Evolutionary conservation across 1,140 invertebrate species (phyloP), one percentile per base, ranked within the genome.

Genomic region (Lasioglossum albipes): DNA sequence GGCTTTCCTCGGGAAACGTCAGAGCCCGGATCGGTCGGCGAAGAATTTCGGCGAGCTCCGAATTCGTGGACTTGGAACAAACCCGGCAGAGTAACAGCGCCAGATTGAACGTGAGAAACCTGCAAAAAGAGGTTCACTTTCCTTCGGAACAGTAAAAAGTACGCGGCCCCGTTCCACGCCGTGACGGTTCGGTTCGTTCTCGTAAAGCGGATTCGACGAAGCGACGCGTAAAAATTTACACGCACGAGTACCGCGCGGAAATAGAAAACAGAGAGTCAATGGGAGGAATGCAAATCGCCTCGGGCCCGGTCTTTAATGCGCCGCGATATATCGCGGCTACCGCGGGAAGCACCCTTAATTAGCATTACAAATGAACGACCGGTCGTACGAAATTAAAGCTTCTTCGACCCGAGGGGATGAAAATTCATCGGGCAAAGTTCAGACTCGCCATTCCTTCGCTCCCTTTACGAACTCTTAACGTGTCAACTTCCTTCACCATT

Each of bases 11-110:
- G n/a, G 92, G 91, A 84, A 88, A 93, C 18, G 90, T 82, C 45
- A 93, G 72, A 12, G 89, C 86, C 69, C 92, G 89, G 65, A 93
- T 92, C 13, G 93, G 92, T 75, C 93, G 88, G 68, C 93, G 92
- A 12, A 93, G 88, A 42, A 92, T 87, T 80, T 89, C 83, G 7
- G 93, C 91, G 22, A 93, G 89, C 80, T 93, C 87, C 54, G 93
- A 93, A 84, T 90, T 92, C 61, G 31, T 20, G 13, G 10, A 36
- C 18, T 79, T 86, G 62, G 85, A 70, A 13, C 10, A 9, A 0
- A 16, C 66, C 57, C 36, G 2, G n/a, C 22, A 31, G 6, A 59
- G 54, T 0, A 76, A 64, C 73, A 77, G 16, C 45, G 27, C 22
- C 72, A 85, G 64, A 68, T 75, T 75, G 22, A 72, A 9, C 69